Evolutionary conservation across 2,888 invertebrate species (phyloP), one percentile per base, ranked within the genome.

Genomic region (Andrena marginata): DNA sequence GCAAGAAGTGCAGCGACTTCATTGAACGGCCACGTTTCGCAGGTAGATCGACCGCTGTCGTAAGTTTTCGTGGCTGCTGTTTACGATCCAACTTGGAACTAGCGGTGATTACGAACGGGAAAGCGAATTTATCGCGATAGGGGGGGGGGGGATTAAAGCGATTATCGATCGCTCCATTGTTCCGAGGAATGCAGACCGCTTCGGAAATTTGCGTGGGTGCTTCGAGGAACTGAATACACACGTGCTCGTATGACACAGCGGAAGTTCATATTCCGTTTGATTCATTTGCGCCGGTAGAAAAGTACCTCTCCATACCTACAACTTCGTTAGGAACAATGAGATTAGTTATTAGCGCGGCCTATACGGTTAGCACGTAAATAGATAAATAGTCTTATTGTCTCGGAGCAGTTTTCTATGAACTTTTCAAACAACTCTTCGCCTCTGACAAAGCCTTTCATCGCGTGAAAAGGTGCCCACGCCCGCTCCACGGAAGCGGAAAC

Each of bases 151-250:
- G 35, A 48, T n/a, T 35, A 20, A 33, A 7, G 48, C 35, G 48
- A 67, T 67, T 67, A 67, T 74, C 74, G 67, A 74, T 31, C 67
- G 67, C 8, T 7, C 59, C 31, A 67, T 67, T 74, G 67, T 48
- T 48, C 48, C 42, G 4, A 10, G 0, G 48, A 59, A 48, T 23
- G 56, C 23, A 4, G 13, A 42, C 29, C 42, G 42, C 16, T 2
- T 10, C 1, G 23, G 42, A 23, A 59, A 33, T 33, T 72, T 16
- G 59, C 23, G 56, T 31, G 16, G 42, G 29, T 8, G 48, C 16
- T 23, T 54, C 26, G 23, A 35, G 23, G 35, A 42, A 64, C 16
- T 23, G 16, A 33, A 13, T n/a, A 13, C 42, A 42, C 42, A 42
- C 33, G 35, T n/a, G 35, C 16, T n/a, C 20, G 13, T 42, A 35